These are phyloP conservation scores for Cotesia chilonis DNA, from an alignment of 1,140 invertebrate species.

Conservation along the genomic window DNA sequence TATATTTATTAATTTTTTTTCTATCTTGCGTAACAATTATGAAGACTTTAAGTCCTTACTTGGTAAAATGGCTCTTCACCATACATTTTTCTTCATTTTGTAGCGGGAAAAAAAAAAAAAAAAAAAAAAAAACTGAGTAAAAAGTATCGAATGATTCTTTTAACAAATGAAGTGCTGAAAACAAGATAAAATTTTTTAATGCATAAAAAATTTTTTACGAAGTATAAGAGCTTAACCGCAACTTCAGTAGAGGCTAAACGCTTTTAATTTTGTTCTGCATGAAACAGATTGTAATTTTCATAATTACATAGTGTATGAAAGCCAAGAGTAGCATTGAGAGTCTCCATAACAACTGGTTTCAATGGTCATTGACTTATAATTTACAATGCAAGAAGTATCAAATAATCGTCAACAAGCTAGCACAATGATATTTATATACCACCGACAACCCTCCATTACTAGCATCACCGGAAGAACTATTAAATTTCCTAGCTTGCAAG, in stretches of 20 bases:
- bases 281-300: background rate
- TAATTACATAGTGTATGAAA: background rate
- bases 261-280: background rate
- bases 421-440: conserved; percentile 20
- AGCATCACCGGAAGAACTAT: conserved; percentile 36
- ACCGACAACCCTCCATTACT: conserved; percentile 27
- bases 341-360: conserved; percentile 11
- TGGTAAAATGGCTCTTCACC: too few relatives aligned
- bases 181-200: background rate
- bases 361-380: conserved; percentile 13
- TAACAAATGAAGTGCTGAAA: background rate
- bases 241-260: background rate
- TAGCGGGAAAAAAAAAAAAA: too few relatives aligned
- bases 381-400: background rate
- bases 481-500: conserved; percentile 35
- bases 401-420: conserved; percentile 22
- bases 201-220: background rate
- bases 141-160: too few relatives aligned
- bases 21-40: too few relatives aligned
- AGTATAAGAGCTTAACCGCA: background rate
- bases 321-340: conserved; percentile 12
- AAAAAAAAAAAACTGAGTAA: too few relatives aligned
- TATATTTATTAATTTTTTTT: too few relatives aligned
- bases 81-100: too few relatives aligned
- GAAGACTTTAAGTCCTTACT: too few relatives aligned